Conservation (phyloP, 1,140 invertebrate genomes). For the Sycophaga agraensis region DNA sequence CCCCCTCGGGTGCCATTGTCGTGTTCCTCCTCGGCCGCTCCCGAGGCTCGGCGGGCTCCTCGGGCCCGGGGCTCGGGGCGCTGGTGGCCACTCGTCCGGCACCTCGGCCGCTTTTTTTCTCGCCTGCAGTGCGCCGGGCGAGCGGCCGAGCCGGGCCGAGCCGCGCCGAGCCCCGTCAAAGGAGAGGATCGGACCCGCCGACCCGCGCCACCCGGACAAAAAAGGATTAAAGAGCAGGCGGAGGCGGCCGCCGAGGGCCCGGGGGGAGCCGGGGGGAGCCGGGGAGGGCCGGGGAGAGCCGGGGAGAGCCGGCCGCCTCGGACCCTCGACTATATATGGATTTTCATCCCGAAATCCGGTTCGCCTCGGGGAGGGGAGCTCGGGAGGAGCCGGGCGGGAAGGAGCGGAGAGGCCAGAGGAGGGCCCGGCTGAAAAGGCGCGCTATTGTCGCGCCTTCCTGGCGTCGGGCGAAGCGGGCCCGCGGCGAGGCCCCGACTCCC, state of each 20-base stretch:
- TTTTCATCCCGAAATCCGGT: constrained; percentile 50
- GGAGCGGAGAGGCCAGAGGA: background rate
- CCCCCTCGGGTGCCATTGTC: constrained; percentile 16
- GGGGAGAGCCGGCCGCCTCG: background rate
- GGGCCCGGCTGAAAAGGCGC: constrained; percentile 8
- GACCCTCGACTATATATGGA: constrained; percentile 6
- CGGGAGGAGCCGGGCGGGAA: background rate
- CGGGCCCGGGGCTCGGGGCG: background rate
- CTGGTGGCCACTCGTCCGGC: background rate
- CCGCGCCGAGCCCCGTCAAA: too few species aligned
- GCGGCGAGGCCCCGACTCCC: constrained; percentile 22
- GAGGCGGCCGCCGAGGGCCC: background rate
- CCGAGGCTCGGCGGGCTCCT: background rate
- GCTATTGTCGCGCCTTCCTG: constrained; percentile 43
- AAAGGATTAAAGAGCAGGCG: constrained; percentile 1
- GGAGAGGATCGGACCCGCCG: background rate
- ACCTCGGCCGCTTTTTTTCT: constrained; percentile 29
- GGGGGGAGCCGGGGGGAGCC: constrained; percentile 1
- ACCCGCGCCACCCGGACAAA: background rate
- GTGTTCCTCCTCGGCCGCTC: constrained; percentile 15
- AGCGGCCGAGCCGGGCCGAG: background rate
- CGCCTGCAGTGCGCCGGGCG: constrained; percentile 23
- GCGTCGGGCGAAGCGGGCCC: constrained; percentile 33
- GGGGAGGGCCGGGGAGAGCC: background rate
- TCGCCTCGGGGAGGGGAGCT: too few species aligned